Conservation (phyloP, 2,113 vertebrate genomes). For the Ptilonorhynchus violaceus region DNA sequence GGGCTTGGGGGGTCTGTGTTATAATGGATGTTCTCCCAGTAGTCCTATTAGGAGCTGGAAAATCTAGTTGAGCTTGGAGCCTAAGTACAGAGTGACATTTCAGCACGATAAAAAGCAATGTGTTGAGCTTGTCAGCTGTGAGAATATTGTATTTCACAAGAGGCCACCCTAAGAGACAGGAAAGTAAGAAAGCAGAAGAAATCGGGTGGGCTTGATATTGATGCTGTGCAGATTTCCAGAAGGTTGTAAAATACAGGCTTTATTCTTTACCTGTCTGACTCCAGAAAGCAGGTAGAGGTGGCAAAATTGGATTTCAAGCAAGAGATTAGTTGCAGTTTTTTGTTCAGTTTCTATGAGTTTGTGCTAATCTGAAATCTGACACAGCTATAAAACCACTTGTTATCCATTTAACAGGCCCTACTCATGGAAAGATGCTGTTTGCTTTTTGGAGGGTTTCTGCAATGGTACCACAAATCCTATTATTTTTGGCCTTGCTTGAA, state of each 20-base stretch:
- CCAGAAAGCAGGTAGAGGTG: not conserved
- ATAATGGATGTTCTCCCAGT: conserved; percentile 8
- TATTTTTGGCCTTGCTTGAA: not conserved
- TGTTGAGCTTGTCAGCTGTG: conserved; percentile 4
- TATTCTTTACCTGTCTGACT: not conserved
- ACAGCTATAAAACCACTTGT: conserved; percentile 15
- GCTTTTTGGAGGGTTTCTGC: not conserved
- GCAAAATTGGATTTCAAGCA: not conserved
- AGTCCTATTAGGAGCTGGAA: conserved; percentile 3
- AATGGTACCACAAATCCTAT: not conserved
- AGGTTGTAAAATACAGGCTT: not conserved
- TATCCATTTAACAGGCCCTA: not conserved
- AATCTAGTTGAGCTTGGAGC: not conserved
- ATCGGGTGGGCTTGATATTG: not conserved
- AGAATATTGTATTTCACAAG: not conserved
- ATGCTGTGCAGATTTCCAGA: not conserved
- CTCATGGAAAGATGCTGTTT: not conserved
- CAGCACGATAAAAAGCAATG: not conserved
- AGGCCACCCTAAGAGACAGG: not conserved
- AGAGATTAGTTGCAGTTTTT: not conserved
- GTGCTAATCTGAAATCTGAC: not conserved
- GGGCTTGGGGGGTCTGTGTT: not conserved
- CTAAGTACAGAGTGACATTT: not conserved
- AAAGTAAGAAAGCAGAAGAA: not conserved
- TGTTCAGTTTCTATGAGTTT: not conserved